phyloP scores from a whole-genome alignment of 2,797 vertebrate genomes.

The Aeoliscus strigatus region DNA sequence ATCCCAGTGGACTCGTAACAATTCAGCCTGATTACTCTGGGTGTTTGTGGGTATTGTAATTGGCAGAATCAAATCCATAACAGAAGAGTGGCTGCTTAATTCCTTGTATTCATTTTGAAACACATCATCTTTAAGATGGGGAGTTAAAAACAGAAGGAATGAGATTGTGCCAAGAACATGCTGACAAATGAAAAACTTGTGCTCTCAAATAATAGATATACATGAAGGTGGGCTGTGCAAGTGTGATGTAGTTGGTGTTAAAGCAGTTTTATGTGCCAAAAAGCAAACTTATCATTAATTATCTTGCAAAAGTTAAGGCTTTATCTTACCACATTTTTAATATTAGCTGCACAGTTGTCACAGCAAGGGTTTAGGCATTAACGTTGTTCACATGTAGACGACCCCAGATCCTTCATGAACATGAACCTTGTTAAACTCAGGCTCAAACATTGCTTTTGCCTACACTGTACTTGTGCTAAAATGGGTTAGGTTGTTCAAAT shows the following conservation, averaged over 20 bases:
- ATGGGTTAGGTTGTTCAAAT: conserved; percentile 6
- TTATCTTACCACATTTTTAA: conserved; percentile 47
- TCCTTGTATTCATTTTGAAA: conserved; percentile 16
- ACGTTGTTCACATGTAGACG: too few relatives aligned
- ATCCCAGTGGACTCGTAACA: conserved; percentile 40
- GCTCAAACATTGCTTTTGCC: too few relatives aligned
- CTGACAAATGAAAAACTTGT: conserved; percentile 21
- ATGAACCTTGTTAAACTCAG: too few relatives aligned
- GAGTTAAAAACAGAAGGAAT: conserved; percentile 30
- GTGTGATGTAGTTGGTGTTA: conserved; percentile 56
- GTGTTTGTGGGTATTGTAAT: too few relatives aligned
- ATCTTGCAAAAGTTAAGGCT: conserved; percentile 49
- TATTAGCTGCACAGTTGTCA: conserved; percentile 6
- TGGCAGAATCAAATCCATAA: too few relatives aligned
- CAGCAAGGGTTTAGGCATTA: too few relatives aligned
- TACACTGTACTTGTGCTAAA: conserved; percentile 14
- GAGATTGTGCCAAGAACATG: conserved; percentile 41
- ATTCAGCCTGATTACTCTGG: conserved; percentile 48
- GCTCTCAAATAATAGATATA: conserved; percentile 51
- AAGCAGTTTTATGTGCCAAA: conserved; percentile 48
- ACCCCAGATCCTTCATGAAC: too few relatives aligned
- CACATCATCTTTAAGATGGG: conserved; percentile 26
- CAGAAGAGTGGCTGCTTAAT: too few relatives aligned
- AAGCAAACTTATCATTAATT: conserved; percentile 55
- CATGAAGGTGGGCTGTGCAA: conserved; percentile 50